These are phyloP conservation scores for Mallateleia sp. DNA, from an alignment of 2,888 invertebrate species.

Conservation along the genomic window DNA sequence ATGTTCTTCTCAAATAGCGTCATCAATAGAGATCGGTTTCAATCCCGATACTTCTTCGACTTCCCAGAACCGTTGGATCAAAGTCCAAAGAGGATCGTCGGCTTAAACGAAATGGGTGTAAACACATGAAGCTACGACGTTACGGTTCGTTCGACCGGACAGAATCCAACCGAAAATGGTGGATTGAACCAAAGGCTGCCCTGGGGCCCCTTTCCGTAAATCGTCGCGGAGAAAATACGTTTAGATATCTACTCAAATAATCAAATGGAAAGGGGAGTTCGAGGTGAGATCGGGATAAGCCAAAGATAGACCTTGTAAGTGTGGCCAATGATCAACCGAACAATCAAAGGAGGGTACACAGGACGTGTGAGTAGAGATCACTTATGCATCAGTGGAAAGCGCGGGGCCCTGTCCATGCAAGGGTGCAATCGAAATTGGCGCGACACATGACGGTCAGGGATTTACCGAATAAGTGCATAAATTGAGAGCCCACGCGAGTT, in stretches of 20 bases:
- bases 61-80: slow-evolving; percentile 20
- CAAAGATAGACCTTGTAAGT: slow-evolving; percentile 29
- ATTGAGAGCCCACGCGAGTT: background rate
- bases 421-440: background rate
- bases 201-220: background rate
- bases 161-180: slow-evolving; percentile 28
- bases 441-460: background rate
- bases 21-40: background rate
- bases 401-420: background rate
- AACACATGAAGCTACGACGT: no score
- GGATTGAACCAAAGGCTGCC: slow-evolving; percentile 28
- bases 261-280: slow-evolving; percentile 8
- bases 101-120: background rate
- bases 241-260: no score
- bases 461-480: background rate
- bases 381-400: background rate
- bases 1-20: background rate
- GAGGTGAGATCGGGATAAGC: slow-evolving; percentile 8
- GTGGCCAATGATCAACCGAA: slow-evolving; percentile 28
- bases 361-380: background rate
- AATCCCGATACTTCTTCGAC: background rate
- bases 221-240: slow-evolving; percentile 1
- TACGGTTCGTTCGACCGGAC: background rate
- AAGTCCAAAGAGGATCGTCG: no score
- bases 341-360: background rate